These are phyloP conservation scores for Condylura cristata DNA, from an alignment of 2,113 vertebrate genomes.

Conservation along the genomic window DNA sequence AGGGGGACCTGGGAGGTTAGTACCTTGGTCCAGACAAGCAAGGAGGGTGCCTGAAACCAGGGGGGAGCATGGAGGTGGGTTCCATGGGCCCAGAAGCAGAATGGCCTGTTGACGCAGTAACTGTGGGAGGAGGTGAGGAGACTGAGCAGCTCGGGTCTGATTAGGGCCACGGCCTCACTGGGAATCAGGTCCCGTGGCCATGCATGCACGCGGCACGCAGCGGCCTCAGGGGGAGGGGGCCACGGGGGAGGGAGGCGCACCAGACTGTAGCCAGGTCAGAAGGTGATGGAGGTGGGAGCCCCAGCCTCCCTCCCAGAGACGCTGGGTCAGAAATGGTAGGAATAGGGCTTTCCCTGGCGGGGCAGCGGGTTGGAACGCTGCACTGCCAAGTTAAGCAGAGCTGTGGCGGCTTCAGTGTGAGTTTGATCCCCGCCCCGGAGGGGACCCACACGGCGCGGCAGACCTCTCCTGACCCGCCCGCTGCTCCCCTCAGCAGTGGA, in stretches of 20 bases:
- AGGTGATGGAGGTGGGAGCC: background rate
- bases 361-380: too few relatives aligned
- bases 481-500: too few relatives aligned
- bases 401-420: too few relatives aligned
- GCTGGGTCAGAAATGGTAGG: background rate
- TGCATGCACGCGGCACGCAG: background rate
- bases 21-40: background rate
- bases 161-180: background rate
- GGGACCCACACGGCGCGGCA: too few relatives aligned
- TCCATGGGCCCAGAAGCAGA: too few relatives aligned
- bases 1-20: background rate
- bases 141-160: accelerated
- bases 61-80: background rate
- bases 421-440: too few relatives aligned
- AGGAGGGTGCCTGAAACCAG: background rate
- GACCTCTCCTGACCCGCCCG: too few relatives aligned
- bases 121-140: background rate
- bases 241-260: background rate
- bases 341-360: too few relatives aligned
- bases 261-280: background rate
- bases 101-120: background rate
- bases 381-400: too few relatives aligned
- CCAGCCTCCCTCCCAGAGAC: background rate
- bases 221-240: background rate
- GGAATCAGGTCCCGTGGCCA: background rate